Percentiles rank a stretch among this genome's conserved stretches.
Conservation (phyloP, 2,888 invertebrate genomes). For the Carterocephalus palaemon region DNA sequence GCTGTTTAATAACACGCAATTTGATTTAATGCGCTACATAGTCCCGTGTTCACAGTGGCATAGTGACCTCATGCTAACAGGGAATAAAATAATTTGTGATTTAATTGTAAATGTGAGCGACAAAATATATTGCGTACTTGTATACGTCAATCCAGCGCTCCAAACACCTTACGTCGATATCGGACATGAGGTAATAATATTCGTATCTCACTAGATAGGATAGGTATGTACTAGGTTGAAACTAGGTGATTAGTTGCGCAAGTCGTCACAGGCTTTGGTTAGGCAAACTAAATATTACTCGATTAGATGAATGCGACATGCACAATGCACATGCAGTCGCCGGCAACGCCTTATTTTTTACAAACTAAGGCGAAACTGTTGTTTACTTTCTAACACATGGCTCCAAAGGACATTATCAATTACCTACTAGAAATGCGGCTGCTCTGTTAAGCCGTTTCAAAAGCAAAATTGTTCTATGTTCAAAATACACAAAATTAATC, state of each 20-base stretch:
- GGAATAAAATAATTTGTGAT: no score
- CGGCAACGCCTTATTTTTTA: conserved; percentile 7
- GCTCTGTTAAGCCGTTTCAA: conserved; percentile 18
- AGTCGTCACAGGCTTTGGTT: conserved; percentile 33
- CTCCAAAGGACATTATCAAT: conserved; percentile 8
- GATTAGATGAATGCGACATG: conserved; percentile 27
- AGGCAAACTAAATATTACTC: conserved; percentile 29
- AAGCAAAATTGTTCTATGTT: background rate
- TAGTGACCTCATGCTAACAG: no score
- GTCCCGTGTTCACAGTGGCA: no score
- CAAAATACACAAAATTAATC: no score
- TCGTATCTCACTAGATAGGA: conserved; percentile 20
- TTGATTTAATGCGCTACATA: no score
- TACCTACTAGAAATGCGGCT: conserved; percentile 12
- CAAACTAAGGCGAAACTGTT: conserved; percentile 4
- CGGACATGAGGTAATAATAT: conserved; percentile 20
- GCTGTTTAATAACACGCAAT: no score
- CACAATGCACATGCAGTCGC: conserved; percentile 26
- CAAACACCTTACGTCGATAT: conserved; percentile 17
- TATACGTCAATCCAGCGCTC: conserved; percentile 12
- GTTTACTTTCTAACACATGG: conserved; percentile 23
- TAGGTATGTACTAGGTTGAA: conserved; percentile 28
- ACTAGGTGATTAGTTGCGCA: conserved; percentile 36
- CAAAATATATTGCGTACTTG: no score
- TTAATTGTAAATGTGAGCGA: no score